Conservation (phyloP, 2,113 vertebrate genomes). For the Gallinago jamesoni region DNA sequence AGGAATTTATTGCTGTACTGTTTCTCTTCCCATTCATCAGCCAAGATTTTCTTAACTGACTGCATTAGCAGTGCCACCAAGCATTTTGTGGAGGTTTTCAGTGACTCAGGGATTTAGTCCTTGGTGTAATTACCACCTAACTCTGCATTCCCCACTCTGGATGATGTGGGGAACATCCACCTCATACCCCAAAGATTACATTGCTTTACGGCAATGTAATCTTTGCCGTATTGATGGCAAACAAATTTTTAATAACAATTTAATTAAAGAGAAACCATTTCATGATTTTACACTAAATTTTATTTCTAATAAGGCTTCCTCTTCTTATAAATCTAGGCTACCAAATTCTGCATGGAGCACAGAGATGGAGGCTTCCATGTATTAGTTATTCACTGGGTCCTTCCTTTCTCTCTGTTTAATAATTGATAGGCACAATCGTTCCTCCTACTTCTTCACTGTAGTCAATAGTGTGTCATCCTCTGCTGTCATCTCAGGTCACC, state of each 20-base stretch:
- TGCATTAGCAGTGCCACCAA: conserved; percentile 20
- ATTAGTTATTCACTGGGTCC: conserved; percentile 30
- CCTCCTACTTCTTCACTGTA: conserved; percentile 57
- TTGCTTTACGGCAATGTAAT: not conserved
- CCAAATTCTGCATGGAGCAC: not conserved
- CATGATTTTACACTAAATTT: not conserved
- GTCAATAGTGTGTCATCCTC: conserved; percentile 52
- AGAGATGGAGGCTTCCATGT: conserved; percentile 13
- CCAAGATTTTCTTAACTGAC: conserved; percentile 6
- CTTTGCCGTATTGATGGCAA: not conserved
- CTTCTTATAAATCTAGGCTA: conserved; percentile 12
- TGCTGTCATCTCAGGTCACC: conserved; percentile 58
- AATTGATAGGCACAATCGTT: conserved; percentile 49
- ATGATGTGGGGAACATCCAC: not conserved
- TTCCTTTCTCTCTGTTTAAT: conserved; percentile 54
- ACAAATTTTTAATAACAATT: not conserved
- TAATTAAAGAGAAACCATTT: not conserved
- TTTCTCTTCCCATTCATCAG: conserved; percentile 40
- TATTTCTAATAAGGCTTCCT: not conserved
- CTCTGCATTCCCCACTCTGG: not conserved
- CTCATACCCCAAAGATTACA: not conserved
- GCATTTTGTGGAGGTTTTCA: conserved; percentile 12
- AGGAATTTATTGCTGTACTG: conserved; percentile 31
- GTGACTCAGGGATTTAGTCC: conserved; percentile 8
- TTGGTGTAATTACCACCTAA: not conserved